phyloP scores from a whole-genome alignment of 2,797 vertebrate species.

The Chrysocyon brachyurus region DNA sequence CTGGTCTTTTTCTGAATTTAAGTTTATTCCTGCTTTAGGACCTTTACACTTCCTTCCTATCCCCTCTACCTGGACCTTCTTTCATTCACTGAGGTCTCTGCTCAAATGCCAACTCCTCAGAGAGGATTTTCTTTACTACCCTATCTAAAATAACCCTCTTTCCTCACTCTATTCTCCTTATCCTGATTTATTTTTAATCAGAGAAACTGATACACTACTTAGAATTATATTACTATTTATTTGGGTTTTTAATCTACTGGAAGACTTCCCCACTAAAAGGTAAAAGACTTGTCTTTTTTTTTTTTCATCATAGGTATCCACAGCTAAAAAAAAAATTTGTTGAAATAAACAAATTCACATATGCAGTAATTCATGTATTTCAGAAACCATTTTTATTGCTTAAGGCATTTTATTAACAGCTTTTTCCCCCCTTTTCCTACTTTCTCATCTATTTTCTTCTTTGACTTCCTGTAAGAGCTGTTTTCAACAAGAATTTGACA shows the following conservation, averaged over 20 bases:
- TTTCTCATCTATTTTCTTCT: conserved; percentile 17
- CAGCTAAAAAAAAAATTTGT: neutral
- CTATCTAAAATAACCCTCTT: conserved; percentile 27
- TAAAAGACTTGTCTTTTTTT: neutral
- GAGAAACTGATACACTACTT: conserved; percentile 10
- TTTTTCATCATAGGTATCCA: neutral
- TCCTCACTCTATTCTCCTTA: neutral
- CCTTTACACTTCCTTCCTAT: neutral
- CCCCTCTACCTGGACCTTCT: neutral
- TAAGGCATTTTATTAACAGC: conserved; percentile 4
- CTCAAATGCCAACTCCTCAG: neutral
- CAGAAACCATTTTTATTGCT: neutral
- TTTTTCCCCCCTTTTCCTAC: neutral
- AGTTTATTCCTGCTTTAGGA: conserved; percentile 4
- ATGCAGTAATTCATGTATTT: neutral
- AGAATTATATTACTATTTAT: neutral
- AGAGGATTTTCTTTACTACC: neutral
- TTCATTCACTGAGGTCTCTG: neutral
- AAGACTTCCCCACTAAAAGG: neutral
- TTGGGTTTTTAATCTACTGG: neutral
- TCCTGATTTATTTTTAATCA: conserved; percentile 16
- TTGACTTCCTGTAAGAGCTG: conserved; percentile 34
- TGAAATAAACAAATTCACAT: conserved; percentile 29
- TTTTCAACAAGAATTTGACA: conserved; percentile 59
- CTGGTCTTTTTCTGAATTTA: neutral